Evolutionary conservation across 2,888 invertebrate genomes (phyloP).

Genomic region (Apotomis turbidana): DNA sequence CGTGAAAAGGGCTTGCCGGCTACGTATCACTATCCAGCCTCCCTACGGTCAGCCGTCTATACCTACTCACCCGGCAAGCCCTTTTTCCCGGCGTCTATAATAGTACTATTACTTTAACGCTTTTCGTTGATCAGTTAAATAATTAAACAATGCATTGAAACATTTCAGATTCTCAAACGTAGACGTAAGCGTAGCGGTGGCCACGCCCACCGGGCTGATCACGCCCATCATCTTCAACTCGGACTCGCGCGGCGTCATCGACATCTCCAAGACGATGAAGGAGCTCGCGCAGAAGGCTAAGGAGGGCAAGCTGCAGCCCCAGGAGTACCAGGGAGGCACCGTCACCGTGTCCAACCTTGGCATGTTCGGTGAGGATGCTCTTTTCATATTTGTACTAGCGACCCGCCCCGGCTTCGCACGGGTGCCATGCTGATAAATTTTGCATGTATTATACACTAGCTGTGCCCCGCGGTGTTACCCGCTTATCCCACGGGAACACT

Average conservation of each 20-base stretch:
- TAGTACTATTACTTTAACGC: too few species aligned
- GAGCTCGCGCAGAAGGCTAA: slow-evolving; percentile 93
- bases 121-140: too few species aligned
- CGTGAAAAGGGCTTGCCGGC: too few species aligned
- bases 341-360: slow-evolving; percentile 97
- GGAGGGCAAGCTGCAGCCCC: slow-evolving; percentile 94
- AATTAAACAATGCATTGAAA: background rate
- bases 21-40: too few species aligned
- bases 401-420: too few species aligned
- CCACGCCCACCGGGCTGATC: slow-evolving; percentile 96
- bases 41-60: too few species aligned
- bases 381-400: background rate
- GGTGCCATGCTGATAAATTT: too few species aligned
- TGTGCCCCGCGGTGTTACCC: too few species aligned
- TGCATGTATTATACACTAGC: too few species aligned
- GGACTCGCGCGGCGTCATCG: slow-evolving; percentile 93
- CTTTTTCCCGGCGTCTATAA: too few species aligned
- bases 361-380: slow-evolving; percentile 89
- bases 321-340: slow-evolving; percentile 98
- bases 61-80: too few species aligned
- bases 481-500: too few species aligned
- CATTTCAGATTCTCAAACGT: slow-evolving; percentile 90
- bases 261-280: slow-evolving; percentile 92
- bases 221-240: slow-evolving; percentile 98
- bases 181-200: slow-evolving; percentile 98